These are phyloP conservation scores for Mesorhabditis belari DNA, from an alignment of 2,888 invertebrate genomes.

Conservation along the genomic window DNA sequence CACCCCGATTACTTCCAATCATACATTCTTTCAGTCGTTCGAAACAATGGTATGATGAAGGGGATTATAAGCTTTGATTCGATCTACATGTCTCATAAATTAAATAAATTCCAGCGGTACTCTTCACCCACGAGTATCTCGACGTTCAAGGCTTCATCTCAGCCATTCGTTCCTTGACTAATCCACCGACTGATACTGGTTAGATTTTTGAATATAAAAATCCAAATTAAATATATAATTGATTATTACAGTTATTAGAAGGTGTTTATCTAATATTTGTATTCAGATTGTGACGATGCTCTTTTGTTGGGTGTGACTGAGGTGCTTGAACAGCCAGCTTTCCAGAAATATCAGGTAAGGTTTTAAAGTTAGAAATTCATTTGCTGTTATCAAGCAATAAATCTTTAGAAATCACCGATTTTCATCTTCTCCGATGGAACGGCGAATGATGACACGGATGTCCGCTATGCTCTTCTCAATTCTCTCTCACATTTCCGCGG, in stretches of 20 bases:
- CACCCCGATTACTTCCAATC: conserved; percentile 20
- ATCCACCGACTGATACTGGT: conserved; percentile 23
- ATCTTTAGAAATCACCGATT: conserved; percentile 27
- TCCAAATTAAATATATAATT: no score
- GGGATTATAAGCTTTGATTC: not conserved
- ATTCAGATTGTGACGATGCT: conserved; percentile 28
- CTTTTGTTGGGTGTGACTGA: conserved; percentile 17
- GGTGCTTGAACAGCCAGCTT: conserved; percentile 7
- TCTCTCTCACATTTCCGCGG: conserved; percentile 14
- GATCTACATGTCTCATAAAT: not conserved
- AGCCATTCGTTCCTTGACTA: conserved; percentile 11
- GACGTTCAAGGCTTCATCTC: conserved; percentile 10
- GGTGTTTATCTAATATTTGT: no score
- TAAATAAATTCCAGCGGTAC: conserved; percentile 9
- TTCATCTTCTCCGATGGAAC: conserved; percentile 34
- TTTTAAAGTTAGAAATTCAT: conserved; percentile 1
- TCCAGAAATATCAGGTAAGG: conserved; percentile 19
- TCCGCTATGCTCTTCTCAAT: conserved; percentile 14
- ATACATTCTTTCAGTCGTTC: conserved; percentile 23
- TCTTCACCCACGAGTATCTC: conserved; percentile 13
- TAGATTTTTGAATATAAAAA: no score
- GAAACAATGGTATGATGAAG: conserved; percentile 14
- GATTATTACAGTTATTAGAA: no score
- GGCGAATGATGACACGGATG: conserved; percentile 19
- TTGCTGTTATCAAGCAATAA: not conserved